A percentile compares a stretch with the other conserved stretches of the same genome.
These are phyloP conservation scores for Pararge aegeria DNA, from an alignment of 1,140 invertebrate species.

Conservation along the genomic window DNA sequence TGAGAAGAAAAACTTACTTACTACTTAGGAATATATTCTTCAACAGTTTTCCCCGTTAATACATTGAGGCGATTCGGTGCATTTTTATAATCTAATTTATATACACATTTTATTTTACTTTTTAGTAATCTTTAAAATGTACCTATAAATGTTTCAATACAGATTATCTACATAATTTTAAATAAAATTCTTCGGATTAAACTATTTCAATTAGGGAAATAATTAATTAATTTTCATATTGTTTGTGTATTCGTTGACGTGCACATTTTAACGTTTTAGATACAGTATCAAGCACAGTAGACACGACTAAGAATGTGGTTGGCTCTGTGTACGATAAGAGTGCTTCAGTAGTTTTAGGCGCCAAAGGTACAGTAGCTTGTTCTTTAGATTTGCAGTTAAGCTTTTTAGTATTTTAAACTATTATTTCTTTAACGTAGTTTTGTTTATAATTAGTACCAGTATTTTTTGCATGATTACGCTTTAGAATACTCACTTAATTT, in stretches of 20 bases:
- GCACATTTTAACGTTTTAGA: constrained; percentile 28
- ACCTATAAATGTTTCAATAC: too few species aligned
- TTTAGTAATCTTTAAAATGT: too few species aligned
- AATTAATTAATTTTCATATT: background rate
- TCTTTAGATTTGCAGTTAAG: background rate
- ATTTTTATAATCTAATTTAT: too few species aligned
- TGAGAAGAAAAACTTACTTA: too few species aligned
- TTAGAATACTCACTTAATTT: too few species aligned
- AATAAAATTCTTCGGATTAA: background rate
- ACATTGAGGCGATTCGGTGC: too few species aligned
- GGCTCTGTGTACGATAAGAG: constrained; percentile 33
- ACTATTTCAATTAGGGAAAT: background rate
- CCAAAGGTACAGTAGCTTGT: constrained; percentile 29
- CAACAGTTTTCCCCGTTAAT: too few species aligned
- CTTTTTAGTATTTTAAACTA: background rate
- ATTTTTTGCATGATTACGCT: too few species aligned
- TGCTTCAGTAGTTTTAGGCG: constrained; percentile 27
- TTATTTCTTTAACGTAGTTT: background rate
- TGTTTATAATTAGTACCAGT: too few species aligned
- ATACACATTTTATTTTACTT: too few species aligned
- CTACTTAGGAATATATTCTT: too few species aligned
- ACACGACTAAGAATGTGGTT: constrained; percentile 30
- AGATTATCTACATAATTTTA: too few species aligned
- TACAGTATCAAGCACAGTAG: constrained; percentile 34
- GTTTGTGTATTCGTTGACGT: background rate